Conservation (phyloP, 2,113 vertebrate species). For the Hipposideros armiger region DNA sequence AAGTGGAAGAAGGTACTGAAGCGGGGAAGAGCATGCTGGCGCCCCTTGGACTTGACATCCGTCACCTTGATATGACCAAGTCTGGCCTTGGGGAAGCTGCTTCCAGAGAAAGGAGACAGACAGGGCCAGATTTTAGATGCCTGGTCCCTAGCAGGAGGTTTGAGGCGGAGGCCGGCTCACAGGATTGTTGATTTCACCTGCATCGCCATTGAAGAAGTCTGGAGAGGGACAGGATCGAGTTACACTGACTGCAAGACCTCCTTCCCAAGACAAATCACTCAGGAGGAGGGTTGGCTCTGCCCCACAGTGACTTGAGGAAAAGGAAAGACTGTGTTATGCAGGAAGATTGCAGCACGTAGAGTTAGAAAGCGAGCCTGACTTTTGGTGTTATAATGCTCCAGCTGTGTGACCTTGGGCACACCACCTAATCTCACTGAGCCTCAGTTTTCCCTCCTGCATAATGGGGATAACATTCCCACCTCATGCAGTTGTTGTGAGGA, state of each 20-base stretch:
- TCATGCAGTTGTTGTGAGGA: neutral
- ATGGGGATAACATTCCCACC: neutral
- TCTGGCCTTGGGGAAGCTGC: neutral
- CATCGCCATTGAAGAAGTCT: neutral
- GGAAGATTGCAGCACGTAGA: neutral
- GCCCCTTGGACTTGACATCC: neutral
- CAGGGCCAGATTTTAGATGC: neutral
- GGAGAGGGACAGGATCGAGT: neutral
- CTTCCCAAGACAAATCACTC: neutral
- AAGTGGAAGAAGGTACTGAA: neutral
- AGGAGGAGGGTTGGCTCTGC: neutral
- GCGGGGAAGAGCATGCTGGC: neutral
- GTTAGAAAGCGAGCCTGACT: neutral
- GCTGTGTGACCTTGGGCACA: neutral
- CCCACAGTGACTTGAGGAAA: neutral
- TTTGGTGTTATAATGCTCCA: neutral
- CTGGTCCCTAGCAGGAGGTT: neutral
- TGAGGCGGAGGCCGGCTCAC: neutral
- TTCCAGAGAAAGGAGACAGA: neutral
- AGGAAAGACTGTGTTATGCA: neutral
- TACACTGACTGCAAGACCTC: neutral
- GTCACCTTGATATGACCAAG: neutral
- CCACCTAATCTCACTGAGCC: neutral
- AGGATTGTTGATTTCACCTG: neutral
- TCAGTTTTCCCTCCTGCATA: neutral